Base-by-base conservation (phyloP, 2,113 vertebrate species). In the Aphyosemion australe region DNA sequence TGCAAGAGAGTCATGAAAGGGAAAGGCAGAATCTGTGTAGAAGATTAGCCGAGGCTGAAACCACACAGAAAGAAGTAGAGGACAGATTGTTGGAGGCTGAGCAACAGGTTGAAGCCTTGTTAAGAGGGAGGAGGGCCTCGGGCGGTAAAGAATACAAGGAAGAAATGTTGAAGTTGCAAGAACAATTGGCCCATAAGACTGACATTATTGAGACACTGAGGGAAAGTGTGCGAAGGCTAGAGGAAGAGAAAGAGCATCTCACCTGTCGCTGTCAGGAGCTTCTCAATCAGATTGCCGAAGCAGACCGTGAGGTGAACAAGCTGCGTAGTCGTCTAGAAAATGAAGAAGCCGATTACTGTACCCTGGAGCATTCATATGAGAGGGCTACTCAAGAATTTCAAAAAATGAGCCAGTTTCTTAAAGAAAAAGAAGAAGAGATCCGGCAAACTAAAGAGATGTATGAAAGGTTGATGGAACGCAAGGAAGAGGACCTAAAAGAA, bases 381-480 rank as follows among this genome's bases (percentile, higher is more conserved):
- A 93, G 91, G n/a, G 93, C 93, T 32, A 94, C 94, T 0, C 84
- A 92, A 53, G 95, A 96, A 65, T 95, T 98, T 72, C 90, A 94
- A 71, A 92, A 92, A 45, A 90, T 95, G 70, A 94, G 93, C 69
- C 78, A 89, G 8, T 91, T 95, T 58, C 87, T 98, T 53, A 80
- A 82, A 55, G 94, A 96, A 53, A 98, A 95, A 63, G 96, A 98
- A 20, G 94, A 95, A 2, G 96, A 98, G 80, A 90, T 98, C 61
- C 90, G 84, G 55, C 92, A 91, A 0, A 93, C 96, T 4, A 95
- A 94, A 76, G 95, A 94, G 60, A 87, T 89, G 80, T 96, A 98
- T 3, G 88, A 94, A 77, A 93, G 91, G 64, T 90, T 94, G 46
- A 88, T 97, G 59, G 91, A 91, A 47, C 94, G 93, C 76, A 97